Evolutionary conservation across 2,797 vertebrate genomes (phyloP), one percentile per base, ranked within the genome.

Genomic region (Dallia pectoralis): DNA sequence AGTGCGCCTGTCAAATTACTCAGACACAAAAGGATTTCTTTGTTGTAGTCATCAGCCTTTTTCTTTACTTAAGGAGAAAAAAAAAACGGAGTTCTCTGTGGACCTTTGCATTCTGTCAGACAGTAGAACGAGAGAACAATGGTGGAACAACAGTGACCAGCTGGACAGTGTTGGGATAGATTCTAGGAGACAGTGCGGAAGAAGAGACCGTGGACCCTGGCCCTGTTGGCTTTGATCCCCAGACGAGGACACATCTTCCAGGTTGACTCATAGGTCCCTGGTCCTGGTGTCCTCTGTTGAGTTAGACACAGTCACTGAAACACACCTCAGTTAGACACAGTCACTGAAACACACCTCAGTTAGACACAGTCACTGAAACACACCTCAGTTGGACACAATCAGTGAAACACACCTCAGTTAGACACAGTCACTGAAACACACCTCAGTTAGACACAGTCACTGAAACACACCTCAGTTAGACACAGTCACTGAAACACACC

Each of bases 271-370:
- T 86, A 94, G 0, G 91, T 84, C 79, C 93, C 92, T 0, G 94
- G 92, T 63, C 92, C 92, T 0, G 88, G 91, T 49, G 90, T 89
- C 86, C 86, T 93, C 94, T 94, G 81, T 65, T 75, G 80, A 18
- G 65, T 47, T 64, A 74, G 30, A 9, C 22, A 64, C n/a, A 64
- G 22, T 77, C 9, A 68, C 19, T 56, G 4, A 74, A 7, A 66
- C 40, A 61, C 18, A 49, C 67, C n/a, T n/a, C n/a, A 18, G 65
- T 47, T 64, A 74, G 30, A 9, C 22, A 64, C n/a, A 64, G 22
- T 77, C 9, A 68, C 19, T 56, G 4, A 74, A 7, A 66, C 40
- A 61, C 18, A 49, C 67, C n/a, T n/a, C n/a, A 18, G 65, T 47
- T 64, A 74, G 30, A 9, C 22, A 64, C n/a, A 64, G 22, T 77